Percentiles rank a stretch among this genome's conserved stretches.
Evolutionary conservation across 2,888 invertebrate species (phyloP).

Genomic region (Germaria angustata): DNA sequence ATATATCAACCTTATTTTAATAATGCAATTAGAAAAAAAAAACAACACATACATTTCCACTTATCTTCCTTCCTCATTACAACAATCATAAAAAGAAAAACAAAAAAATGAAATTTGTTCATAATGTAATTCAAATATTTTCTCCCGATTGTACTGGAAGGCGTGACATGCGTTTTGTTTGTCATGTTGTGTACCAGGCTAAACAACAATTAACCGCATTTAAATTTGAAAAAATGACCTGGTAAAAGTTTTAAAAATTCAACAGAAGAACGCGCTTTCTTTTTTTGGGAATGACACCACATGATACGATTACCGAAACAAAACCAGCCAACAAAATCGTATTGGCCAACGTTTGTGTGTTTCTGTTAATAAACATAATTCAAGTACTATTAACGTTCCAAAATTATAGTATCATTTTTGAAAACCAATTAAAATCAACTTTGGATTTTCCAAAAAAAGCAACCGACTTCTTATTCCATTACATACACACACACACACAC

Average conservation of each 20-base stretch:
- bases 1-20: conserved; percentile 34
- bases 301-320: conserved; percentile 34
- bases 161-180: conserved; percentile 64
- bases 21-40: conserved; percentile 11
- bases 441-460: neutral
- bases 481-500: neutral
- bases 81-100: conserved; percentile 34
- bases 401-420: conserved; percentile 2
- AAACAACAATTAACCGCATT: conserved; percentile 52
- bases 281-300: conserved; percentile 50
- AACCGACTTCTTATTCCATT: no score
- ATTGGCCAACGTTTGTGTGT: neutral
- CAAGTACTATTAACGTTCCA: neutral
- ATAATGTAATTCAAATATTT: conserved; percentile 37
- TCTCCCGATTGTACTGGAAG: conserved; percentile 15
- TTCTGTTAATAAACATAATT: conserved; percentile 5
- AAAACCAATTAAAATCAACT: conserved; percentile 52
- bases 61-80: conserved; percentile 45
- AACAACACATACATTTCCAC: conserved; percentile 16
- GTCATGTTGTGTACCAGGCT: conserved; percentile 32
- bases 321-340: neutral
- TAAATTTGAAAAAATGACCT: conserved; percentile 32
- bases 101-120: neutral
- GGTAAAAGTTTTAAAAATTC: conserved; percentile 23
- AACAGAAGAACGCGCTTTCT: conserved; percentile 1